Percentiles rank a stretch among this genome's conserved stretches.
These are phyloP conservation scores for Myiagra hebetior DNA, from an alignment of 2,113 vertebrate genomes.

Conservation along the genomic window DNA sequence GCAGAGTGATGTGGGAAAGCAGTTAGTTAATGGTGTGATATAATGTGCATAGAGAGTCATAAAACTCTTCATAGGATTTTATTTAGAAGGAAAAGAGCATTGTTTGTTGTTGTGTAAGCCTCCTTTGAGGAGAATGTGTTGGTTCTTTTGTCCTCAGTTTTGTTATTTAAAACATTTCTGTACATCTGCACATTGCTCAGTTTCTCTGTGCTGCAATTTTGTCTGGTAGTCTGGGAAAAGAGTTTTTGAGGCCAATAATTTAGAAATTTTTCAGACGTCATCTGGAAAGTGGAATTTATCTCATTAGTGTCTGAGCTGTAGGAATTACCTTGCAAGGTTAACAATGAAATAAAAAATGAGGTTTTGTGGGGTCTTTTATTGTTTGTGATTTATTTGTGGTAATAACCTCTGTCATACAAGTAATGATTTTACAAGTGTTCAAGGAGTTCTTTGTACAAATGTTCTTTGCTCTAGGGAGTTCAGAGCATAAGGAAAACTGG, in stretches of 20 bases:
- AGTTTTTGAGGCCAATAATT: background rate
- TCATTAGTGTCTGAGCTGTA: background rate
- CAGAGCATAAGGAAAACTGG: background rate
- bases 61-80: background rate
- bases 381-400: conserved; percentile 29
- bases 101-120: background rate
- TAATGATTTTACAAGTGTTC: conserved; percentile 22
- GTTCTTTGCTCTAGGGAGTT: background rate
- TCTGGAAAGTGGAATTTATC: background rate
- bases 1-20: background rate
- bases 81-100: background rate
- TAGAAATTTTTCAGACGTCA: background rate
- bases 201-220: background rate
- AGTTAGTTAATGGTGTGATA: background rate
- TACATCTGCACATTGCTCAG: background rate
- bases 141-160: background rate
- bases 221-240: background rate
- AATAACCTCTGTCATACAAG: background rate
- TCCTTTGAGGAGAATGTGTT: background rate
- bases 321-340: background rate
- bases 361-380: background rate
- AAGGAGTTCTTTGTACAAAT: background rate
- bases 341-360: background rate
- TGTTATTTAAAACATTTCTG: background rate
- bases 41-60: background rate